Evolutionary conservation across 2,888 invertebrate species (phyloP).

Genomic region (Harpagoxenus sublaevis): DNA sequence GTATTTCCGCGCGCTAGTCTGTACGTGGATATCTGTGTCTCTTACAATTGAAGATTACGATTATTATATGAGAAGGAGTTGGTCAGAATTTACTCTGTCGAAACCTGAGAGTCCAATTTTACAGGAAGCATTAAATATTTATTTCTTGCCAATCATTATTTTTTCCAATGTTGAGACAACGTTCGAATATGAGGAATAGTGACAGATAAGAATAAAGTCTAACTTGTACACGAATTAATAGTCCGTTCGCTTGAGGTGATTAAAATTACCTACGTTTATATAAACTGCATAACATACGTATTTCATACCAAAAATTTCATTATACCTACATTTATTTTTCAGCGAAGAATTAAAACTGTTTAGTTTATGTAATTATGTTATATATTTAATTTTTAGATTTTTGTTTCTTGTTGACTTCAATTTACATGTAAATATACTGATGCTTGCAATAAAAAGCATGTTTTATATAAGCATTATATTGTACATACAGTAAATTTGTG

Average conservation of each 20-base stretch:
- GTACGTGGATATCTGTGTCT: constrained; percentile 51
- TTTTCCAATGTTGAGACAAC: neutral
- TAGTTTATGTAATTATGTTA: neutral
- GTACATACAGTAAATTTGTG: no score
- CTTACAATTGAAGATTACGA: constrained; percentile 57
- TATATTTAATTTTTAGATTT: neutral
- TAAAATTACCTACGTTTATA: neutral
- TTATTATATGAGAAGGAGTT: neutral
- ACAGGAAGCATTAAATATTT: neutral
- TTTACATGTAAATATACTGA: neutral
- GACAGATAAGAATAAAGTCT: neutral
- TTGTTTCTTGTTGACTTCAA: neutral
- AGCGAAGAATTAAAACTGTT: neutral
- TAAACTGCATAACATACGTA: neutral
- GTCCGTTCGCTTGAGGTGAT: neutral
- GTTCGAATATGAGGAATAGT: no score
- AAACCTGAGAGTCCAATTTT: neutral
- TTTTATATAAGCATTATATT: neutral
- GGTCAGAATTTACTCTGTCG: neutral
- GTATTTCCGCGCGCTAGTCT: constrained; percentile 22
- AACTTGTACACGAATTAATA: neutral
- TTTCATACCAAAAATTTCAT: neutral
- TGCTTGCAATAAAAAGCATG: neutral
- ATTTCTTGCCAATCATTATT: neutral
- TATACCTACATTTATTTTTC: neutral